Base-by-base conservation (phyloP, 1,140 invertebrate species). In the Drosophila miranda region DNA sequence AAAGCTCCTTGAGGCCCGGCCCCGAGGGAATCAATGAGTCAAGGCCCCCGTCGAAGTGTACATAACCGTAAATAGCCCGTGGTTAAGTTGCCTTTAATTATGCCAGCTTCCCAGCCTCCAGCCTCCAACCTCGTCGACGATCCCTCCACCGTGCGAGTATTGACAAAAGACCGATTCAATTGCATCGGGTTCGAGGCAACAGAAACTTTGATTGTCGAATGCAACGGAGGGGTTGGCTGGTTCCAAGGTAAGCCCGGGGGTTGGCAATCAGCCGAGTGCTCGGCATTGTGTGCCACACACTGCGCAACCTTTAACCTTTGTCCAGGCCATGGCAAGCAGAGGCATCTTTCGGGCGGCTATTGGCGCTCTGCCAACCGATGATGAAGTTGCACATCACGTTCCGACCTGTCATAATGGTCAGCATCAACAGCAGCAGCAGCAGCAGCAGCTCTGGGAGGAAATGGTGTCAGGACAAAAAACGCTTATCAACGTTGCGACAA, bases 11-110 rank as follows among this genome's bases (percentile, higher is more conserved):
- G 73, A 70, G 74, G 56, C 56, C 46, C 49, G 28, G 48, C 49
- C 73, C 51, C 59, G 30, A 46, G 75, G 55, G 44, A 78, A 82
- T 82, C 82, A 86, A 81, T 87, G 82, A 86, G 77, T 87, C 78
- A 78, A 80, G 66, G 66, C 66, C 63, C 60, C n/a, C 34, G 62
- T 68, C 56, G 61, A 57, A 70, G 71, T 71, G 74, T 66, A 81
- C 81, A 86, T 86, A 74, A 58, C 75, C 76, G 64, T 66, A 81
- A 87, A 86, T 86, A 74, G 61, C 75, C 76, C 46, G 79, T 68
- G 62, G 72, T 79, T 73, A 74, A 74, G 58, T 74, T 78, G 51
- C 46, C 71, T 75, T 69, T 81, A 61, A 62, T 81, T 81, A 76
- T 57, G 51, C 34, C 34, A 13, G 34, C 55, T 57, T 53, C 54